Conservation (phyloP, 2,797 vertebrate species). For the Urophycis tenuis region DNA sequence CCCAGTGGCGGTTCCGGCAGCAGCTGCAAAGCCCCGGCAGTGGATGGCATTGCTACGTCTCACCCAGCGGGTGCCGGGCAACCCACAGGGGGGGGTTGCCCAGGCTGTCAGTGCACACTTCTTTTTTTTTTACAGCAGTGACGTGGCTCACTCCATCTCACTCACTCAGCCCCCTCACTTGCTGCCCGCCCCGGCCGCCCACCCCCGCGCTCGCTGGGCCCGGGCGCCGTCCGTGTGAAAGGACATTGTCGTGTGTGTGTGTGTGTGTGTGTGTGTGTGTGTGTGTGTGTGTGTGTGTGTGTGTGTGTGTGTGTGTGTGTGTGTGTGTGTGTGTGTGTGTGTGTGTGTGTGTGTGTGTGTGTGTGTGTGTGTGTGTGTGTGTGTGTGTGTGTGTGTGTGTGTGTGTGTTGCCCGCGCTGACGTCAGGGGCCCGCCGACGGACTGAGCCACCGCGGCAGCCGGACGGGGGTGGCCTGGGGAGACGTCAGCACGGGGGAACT, state of each 20-base stretch:
- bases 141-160: slow-evolving; percentile 28
- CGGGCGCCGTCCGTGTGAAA: slow-evolving; percentile 27
- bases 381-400: neutral
- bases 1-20: neutral
- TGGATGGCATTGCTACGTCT: slow-evolving; percentile 21
- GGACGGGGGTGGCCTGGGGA: slow-evolving; percentile 33
- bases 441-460: neutral
- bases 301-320: no score
- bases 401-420: neutral
- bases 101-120: slow-evolving; percentile 11
- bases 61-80: slow-evolving; percentile 17
- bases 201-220: neutral
- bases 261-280: no score
- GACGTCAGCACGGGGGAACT: slow-evolving; percentile 29
- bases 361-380: no score
- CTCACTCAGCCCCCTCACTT: slow-evolving; percentile 23
- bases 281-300: no score
- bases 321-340: neutral
- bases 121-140: slow-evolving; percentile 52
- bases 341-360: neutral
- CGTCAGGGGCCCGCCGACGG: neutral
- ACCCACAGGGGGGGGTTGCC: neutral
- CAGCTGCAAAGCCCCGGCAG: slow-evolving; percentile 25
- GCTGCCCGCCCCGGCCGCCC: slow-evolving; percentile 28
- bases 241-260: neutral